These are phyloP conservation scores for Chelonia mydas DNA, from an alignment of 2,797 vertebrate genomes.

Conservation along the genomic window DNA sequence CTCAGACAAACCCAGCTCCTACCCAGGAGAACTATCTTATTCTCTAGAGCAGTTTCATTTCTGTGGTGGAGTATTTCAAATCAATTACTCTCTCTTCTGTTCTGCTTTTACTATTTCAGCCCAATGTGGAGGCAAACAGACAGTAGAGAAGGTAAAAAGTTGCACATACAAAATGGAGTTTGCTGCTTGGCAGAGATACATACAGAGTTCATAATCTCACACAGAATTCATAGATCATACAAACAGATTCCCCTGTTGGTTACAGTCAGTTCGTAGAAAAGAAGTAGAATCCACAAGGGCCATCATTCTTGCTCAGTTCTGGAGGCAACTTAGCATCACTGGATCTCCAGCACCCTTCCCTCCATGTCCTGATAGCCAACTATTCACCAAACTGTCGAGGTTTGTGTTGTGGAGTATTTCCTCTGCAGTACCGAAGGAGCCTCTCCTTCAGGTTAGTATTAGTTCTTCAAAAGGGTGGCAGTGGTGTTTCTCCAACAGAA, in stretches of 20 bases:
- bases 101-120: not conserved
- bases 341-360: not conserved
- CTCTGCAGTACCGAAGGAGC: not conserved
- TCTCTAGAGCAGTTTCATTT: not conserved
- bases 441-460: not conserved
- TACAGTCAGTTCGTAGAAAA: not conserved
- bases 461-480: not conserved
- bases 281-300: not conserved
- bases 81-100: not conserved
- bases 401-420: not conserved
- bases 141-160: not conserved
- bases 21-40: not conserved
- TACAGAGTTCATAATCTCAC: not conserved
- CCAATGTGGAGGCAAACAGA: not conserved
- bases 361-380: not conserved
- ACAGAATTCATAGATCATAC: not conserved
- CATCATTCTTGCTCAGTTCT: not conserved
- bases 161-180: not conserved
- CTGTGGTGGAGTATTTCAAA: not conserved
- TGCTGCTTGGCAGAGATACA: not conserved
- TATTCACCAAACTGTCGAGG: constrained; percentile 1
- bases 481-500: not conserved
- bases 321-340: not conserved
- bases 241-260: not conserved
- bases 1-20: not conserved